Base-by-base conservation (phyloP, 2,113 vertebrate genomes). In the Neogobius melanostomus region DNA sequence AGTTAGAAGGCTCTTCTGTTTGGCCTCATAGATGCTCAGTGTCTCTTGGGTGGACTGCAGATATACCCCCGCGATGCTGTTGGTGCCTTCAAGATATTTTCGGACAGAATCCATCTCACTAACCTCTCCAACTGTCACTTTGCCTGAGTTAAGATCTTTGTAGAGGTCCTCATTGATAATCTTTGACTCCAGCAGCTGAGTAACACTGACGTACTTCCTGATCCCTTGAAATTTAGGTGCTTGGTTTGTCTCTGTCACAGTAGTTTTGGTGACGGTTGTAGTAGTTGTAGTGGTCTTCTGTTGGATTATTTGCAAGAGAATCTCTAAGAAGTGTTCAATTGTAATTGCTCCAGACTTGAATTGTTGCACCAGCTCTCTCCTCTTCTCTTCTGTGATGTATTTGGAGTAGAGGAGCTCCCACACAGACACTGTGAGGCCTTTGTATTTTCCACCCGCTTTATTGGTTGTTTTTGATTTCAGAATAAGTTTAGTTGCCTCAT, bases 1-100 rank as follows among this genome's bases (percentile, higher is more conserved):
- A 0, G 90, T 91, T 2, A 95, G 75, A 3, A 94, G 71, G 0
- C 74, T 68, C 67, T 51, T 92, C 7, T 1, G 74, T 60, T 86
- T 86, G 8, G 95, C 95, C 76, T 96, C 89, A 0, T 93, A 95
- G 64, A 97, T 89, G 78, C 92, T 94, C 54, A 98, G 85, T 4
- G 81, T 86, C 45, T 90, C 88, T 17, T 91, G 90, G 0, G 94
- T 94, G 0, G 94, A 92, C 71, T 93, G 90, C 1, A 95, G 66
- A 7, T 91, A 74, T 0, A 98, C 87, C 0, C 96, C 96, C 0
- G 93, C 93, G 0, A 98, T 91, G 6, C 83, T 85, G 0, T 95
- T 94, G 0, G 95, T 97, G 7, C 94, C 95, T 68, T 92, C 90
- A 68, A 98, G 89, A 79, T 94, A 98, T 60, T 93, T 94, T 75